phyloP scores from a whole-genome alignment of 2,113 vertebrate genomes.

The Corvus moneduloides region DNA sequence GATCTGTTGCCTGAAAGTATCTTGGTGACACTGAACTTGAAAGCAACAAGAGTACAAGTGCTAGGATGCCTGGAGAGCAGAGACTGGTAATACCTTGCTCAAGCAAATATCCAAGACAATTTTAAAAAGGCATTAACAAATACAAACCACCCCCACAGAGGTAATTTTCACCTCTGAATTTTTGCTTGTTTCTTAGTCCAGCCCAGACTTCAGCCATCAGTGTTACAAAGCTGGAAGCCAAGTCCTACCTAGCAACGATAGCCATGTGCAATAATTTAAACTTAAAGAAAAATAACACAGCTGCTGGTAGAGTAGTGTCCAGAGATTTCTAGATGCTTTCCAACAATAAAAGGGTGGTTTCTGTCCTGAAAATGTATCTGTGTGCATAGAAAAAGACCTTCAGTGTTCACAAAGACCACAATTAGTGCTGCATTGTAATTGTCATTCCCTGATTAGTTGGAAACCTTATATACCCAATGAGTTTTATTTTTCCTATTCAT shows the following conservation, averaged over 20 bases:
- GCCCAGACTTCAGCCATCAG: conserved; percentile 35
- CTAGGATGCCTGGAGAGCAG: conserved; percentile 55
- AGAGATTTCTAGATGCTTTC: conserved; percentile 37
- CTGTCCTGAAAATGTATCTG: conserved; percentile 10
- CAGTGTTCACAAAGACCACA: neutral
- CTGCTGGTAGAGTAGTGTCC: neutral
- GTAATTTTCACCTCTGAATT: conserved; percentile 68
- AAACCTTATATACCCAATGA: neutral
- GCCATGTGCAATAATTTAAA: conserved; percentile 15
- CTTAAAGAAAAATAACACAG: conserved; percentile 39
- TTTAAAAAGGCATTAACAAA: conserved; percentile 61
- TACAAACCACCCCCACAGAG: conserved; percentile 52
- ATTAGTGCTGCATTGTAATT: neutral
- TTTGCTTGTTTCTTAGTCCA: conserved; percentile 34
- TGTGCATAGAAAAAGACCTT: conserved; percentile 1
- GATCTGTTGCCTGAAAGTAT: conserved; percentile 65
- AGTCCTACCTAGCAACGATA: conserved; percentile 46
- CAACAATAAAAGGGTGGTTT: conserved; percentile 13
- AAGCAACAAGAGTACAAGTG: conserved; percentile 58
- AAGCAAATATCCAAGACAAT: conserved; percentile 47
- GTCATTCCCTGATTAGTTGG: neutral
- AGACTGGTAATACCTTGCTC: conserved; percentile 47
- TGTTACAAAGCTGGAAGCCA: conserved; percentile 54
- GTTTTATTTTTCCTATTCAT: neutral
- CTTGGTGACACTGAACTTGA: conserved; percentile 63